Evolutionary conservation across 2,113 vertebrate species (phyloP), one percentile per base, ranked within the genome.

Genomic region (Salvelinus namaycush): DNA sequence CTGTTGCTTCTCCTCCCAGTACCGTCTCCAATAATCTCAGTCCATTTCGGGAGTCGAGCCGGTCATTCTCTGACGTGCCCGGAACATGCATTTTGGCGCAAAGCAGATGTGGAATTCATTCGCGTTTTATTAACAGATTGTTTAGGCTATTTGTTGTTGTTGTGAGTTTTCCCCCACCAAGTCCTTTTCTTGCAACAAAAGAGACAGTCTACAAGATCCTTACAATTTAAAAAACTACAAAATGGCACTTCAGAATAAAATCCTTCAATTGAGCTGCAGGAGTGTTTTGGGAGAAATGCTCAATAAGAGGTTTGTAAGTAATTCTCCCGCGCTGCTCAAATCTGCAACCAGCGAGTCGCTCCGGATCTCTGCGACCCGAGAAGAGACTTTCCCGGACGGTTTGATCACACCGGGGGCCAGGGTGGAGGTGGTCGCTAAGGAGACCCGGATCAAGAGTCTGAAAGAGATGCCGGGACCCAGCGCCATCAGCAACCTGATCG

Each of bases 381-480:
- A 83, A 14, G 76, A 79, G 70, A 31, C 76, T 54, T 20, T 88
- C 44, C 26, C 85, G 0, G 83, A 84, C 1, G 66, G 49, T 1
- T 0, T 82, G 81, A 77, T 86, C 48, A 29, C 73, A 14, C 72
- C 88, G 1, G 39, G 39, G 39, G 2, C 39, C 39, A 2, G 39
- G 2, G 39, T 48, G 4, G 39, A 44, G 9, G 34, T 74, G 3
- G 77, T 79, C 11, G 78, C 26, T 5, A 68, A 81, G 8, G 82
- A 77, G 16, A 62, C 39, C 3, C 29, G 64, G 49, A 78, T 91
- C 54, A 97, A 93, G 87, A 91, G 68, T 26, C 90, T 97, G 60
- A 85, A 91, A 2, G 95, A 97, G 85, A 97, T 97, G 96, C 96
- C 96, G 0, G 96, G 97, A 80, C 97, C 97, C 68, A 92, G 91